Evolutionary conservation across 2,888 invertebrate species (phyloP).

Genomic region (Lycia hirtaria): DNA sequence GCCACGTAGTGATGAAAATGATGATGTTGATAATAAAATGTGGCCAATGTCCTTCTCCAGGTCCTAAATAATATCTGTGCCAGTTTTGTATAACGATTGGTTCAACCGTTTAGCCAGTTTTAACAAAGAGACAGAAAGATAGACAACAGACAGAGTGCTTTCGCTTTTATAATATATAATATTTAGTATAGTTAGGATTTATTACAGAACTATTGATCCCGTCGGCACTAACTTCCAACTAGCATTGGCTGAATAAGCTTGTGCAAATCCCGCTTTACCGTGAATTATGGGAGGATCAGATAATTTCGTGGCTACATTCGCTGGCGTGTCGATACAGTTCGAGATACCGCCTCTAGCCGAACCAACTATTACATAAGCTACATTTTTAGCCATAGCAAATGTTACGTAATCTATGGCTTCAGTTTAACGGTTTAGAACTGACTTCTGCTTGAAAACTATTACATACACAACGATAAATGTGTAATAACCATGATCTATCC

Average conservation of each 20-base stretch:
- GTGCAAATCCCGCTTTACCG: conserved; percentile 53
- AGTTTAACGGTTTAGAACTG: conserved; percentile 1
- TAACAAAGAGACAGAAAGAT: no score
- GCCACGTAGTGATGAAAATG: no score
- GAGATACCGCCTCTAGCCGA: conserved; percentile 60
- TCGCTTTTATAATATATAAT: no score
- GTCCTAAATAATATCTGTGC: no score
- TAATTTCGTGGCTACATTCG: conserved; percentile 70
- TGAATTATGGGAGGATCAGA: conserved; percentile 82
- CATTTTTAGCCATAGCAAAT: conserved; percentile 1
- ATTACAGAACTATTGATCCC: conserved; percentile 4
- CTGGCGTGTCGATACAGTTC: conserved; percentile 68
- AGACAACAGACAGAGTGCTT: no score
- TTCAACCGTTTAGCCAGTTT: no score
- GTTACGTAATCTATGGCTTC: conserved; percentile 6
- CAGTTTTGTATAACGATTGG: no score
- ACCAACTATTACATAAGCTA: conserved; percentile 13
- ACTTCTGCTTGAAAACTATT: neutral
- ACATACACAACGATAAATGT: neutral
- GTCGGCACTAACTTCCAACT: conserved; percentile 15
- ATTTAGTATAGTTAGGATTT: no score
- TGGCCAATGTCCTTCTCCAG: no score
- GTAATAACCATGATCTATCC: neutral
- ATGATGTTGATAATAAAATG: no score
- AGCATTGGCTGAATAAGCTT: conserved; percentile 11